Base-by-base conservation (phyloP, 2,888 invertebrate genomes). In the Xanthia icteritia region DNA sequence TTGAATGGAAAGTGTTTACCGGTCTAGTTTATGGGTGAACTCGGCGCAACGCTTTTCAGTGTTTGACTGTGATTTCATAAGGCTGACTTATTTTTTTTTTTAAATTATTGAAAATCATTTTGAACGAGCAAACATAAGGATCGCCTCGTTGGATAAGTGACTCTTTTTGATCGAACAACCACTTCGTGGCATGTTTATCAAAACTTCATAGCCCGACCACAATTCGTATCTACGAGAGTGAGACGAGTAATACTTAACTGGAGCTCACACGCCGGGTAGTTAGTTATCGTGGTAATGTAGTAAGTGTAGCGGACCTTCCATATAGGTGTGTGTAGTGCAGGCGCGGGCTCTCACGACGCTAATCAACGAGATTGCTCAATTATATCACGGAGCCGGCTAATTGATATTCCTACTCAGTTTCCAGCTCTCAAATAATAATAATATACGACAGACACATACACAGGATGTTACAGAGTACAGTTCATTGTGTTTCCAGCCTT, bases 401-500 rank as follows among this genome's bases (percentile, higher is more conserved):
- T 83, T 85, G 60, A 86, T 86, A 77, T 80, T 76, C 75, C 70
- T 68, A 60, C 68, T 45, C 54, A 68, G 70, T 75, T 67, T 73
- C 54, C 56, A 56, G 51, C n/a, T 54, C 67, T 72, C 54, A 36
- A 51, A 58, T 61, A 36, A 69, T 63, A 63, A 83, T 51, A 58
- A 73, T 42, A 56, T 51, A 23, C 9, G 23, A 56, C 42, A 42
- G 45, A 63, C 36, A 56, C 39, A 48, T 42, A 48, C 15, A 42
- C 17, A 36, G 63, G 31, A n/a, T 56, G 3, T 27, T 42, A 65
- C n/a, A 51, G 48, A 39, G 45, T 36, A 15, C 42, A 45, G 13
- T 20, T 36, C 36, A 27, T 63, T 63, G 4, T 39, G 39, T 48
- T 63, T 9, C 31, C 42, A 42, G 5, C 36, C 51, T 42, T 27